Evolutionary conservation across 2,888 invertebrate genomes (phyloP).

Genomic region (Nemotelus pantherinus): DNA sequence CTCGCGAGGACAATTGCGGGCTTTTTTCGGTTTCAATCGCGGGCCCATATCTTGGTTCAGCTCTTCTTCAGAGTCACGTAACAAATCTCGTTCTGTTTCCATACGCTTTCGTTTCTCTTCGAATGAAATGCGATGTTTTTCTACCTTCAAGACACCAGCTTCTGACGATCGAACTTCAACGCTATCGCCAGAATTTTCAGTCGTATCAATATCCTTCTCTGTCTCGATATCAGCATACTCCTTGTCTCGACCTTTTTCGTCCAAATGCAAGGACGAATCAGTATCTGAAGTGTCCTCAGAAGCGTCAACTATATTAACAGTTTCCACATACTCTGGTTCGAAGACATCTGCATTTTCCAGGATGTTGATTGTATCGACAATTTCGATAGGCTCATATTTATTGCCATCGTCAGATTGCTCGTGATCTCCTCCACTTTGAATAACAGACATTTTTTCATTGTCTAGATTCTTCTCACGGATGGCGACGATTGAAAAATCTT

Average conservation of each 20-base stretch:
- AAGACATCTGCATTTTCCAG: slow-evolving; percentile 68
- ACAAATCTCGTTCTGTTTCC: slow-evolving; percentile 62
- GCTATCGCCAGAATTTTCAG: slow-evolving; percentile 13
- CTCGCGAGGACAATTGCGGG: slow-evolving; percentile 14
- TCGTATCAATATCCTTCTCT: slow-evolving; percentile 52
- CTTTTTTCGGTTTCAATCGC: slow-evolving; percentile 47
- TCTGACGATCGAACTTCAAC: slow-evolving; percentile 54
- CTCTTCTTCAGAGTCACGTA: slow-evolving; percentile 63
- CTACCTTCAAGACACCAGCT: slow-evolving; percentile 57
- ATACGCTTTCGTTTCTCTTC: slow-evolving; percentile 63
- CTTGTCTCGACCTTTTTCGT: slow-evolving; percentile 49
- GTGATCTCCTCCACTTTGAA: slow-evolving; percentile 54
- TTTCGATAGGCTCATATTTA: slow-evolving; percentile 59
- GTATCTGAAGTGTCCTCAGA: slow-evolving; percentile 65
- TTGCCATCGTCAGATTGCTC: slow-evolving; percentile 20
- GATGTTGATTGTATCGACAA: slow-evolving; percentile 67
- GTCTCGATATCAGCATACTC: slow-evolving; percentile 50
- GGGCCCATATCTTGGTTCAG: slow-evolving; percentile 12
- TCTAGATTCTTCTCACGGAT: slow-evolving; percentile 76
- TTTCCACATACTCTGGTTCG: slow-evolving; percentile 68
- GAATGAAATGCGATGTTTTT: slow-evolving; percentile 63
- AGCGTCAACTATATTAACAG: slow-evolving; percentile 68
- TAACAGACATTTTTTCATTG: slow-evolving; percentile 70
- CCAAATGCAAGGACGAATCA: slow-evolving; percentile 62
- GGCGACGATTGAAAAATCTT: slow-evolving; percentile 71